A percentile compares a stretch with the other conserved stretches of the same genome.
phyloP scores from a whole-genome alignment of 1,140 invertebrate genomes.

The Oedothorax gibbosus region DNA sequence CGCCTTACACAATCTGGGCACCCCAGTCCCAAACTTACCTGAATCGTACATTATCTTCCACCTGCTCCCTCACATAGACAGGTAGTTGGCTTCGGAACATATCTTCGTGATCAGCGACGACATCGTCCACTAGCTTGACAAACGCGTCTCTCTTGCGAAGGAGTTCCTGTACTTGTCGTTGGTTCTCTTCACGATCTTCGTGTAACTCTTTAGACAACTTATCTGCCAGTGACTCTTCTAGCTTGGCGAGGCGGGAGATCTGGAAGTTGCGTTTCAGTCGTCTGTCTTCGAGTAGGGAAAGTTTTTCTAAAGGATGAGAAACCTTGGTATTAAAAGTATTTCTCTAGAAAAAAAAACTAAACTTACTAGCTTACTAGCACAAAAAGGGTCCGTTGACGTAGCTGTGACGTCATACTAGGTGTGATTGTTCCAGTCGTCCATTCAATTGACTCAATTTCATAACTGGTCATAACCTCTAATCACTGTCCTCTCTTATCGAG shows the following conservation, averaged over 20 bases:
- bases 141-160: background rate
- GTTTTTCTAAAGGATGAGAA: slow-evolving; percentile 14
- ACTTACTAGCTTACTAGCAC: too few relatives aligned
- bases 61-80: background rate
- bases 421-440: background rate
- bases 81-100: slow-evolving; percentile 7
- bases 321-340: background rate
- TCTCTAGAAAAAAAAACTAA: background rate
- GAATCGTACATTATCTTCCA: slow-evolving; percentile 17
- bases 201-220: background rate
- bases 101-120: background rate
- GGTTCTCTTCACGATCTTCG: background rate
- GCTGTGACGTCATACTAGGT: too few relatives aligned
- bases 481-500: too few relatives aligned
- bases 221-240: slow-evolving; percentile 10
- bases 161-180: background rate
- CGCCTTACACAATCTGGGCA: too few relatives aligned
- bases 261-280: slow-evolving; percentile 5
- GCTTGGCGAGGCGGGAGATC: background rate
- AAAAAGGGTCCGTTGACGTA: too few relatives aligned
- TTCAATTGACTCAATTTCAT: background rate
- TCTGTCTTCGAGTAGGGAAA: slow-evolving; percentile 13
- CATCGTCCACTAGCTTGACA: background rate
- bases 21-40: background rate
- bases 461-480: too few relatives aligned